Percentiles rank a stretch among this genome's conserved stretches.
Evolutionary conservation across 2,113 vertebrate species (phyloP).

Genomic region (Corythaeola cristata): DNA sequence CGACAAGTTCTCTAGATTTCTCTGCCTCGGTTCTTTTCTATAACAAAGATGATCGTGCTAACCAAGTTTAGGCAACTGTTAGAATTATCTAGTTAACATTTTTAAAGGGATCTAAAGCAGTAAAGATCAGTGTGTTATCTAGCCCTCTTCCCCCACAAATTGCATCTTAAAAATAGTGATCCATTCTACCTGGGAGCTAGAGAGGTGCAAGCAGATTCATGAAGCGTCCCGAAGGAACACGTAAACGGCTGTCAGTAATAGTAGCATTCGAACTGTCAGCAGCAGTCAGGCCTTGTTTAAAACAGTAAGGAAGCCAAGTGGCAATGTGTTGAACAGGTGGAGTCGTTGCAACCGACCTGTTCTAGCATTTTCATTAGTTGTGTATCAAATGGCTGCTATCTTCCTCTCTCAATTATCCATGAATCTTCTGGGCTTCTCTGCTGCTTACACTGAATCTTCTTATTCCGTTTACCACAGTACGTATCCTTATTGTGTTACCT

Average conservation of each 20-base stretch:
- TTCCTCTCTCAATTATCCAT: not conserved
- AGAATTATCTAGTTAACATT: not conserved
- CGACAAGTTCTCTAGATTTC: too few species aligned
- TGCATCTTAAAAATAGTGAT: not conserved
- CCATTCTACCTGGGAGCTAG: not conserved
- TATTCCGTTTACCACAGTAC: not conserved
- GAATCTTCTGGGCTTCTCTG: not conserved
- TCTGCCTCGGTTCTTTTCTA: not conserved
- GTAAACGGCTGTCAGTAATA: not conserved
- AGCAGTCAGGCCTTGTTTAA: not conserved
- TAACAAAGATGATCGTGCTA: not conserved
- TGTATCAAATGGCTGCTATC: not conserved
- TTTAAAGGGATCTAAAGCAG: not conserved
- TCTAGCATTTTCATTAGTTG: not conserved
- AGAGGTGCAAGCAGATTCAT: not conserved
- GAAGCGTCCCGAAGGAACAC: not conserved
- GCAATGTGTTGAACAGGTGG: not conserved
- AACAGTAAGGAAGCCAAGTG: not conserved
- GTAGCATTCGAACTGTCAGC: not conserved
- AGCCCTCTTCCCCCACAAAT: not conserved
- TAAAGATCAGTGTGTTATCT: not conserved
- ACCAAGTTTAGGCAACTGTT: not conserved
- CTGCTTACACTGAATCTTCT: not conserved
- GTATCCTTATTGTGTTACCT: not conserved
- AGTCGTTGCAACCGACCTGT: not conserved